Evolutionary conservation across 2,113 vertebrate species (phyloP).

Genomic region (Entelurus aequoreus): DNA sequence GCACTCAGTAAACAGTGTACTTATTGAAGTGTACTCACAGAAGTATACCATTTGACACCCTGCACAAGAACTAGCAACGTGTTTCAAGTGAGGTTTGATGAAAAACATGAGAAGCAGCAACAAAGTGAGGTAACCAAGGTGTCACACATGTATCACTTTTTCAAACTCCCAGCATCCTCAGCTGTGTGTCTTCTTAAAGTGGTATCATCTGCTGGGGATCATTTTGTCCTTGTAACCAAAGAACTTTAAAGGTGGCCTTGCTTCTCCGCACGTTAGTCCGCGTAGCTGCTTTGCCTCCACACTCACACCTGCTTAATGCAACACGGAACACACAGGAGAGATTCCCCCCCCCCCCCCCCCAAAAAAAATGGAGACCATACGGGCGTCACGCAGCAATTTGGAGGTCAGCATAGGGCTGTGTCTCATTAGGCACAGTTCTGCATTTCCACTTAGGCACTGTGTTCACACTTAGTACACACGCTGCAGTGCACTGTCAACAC

Average conservation of each 20-base stretch:
- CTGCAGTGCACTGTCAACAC: too few species aligned
- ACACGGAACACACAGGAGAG: conserved; percentile 33
- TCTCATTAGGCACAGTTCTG: too few species aligned
- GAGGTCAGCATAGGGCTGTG: background rate
- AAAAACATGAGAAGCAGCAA: too few species aligned
- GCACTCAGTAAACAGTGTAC: too few species aligned
- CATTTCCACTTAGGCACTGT: too few species aligned
- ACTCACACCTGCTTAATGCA: conserved; percentile 49
- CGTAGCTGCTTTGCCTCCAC: conserved; percentile 53
- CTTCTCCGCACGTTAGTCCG: conserved; percentile 7
- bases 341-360: conserved; percentile 8
- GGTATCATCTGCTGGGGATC: conserved; percentile 31
- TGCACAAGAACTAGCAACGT: too few species aligned
- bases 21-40: too few species aligned
- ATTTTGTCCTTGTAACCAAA: conserved; percentile 11
- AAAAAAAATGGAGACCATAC: conserved; percentile 39
- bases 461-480: too few species aligned
- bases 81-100: too few species aligned
- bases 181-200: conserved; percentile 21
- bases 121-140: too few species aligned
- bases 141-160: background rate
- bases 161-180: background rate
- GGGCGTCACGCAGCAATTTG: conserved; percentile 28
- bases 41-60: too few species aligned
- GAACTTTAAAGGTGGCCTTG: background rate